phyloP scores from a whole-genome alignment of 2,888 invertebrate genomes.

The Oscheius sp. region DNA sequence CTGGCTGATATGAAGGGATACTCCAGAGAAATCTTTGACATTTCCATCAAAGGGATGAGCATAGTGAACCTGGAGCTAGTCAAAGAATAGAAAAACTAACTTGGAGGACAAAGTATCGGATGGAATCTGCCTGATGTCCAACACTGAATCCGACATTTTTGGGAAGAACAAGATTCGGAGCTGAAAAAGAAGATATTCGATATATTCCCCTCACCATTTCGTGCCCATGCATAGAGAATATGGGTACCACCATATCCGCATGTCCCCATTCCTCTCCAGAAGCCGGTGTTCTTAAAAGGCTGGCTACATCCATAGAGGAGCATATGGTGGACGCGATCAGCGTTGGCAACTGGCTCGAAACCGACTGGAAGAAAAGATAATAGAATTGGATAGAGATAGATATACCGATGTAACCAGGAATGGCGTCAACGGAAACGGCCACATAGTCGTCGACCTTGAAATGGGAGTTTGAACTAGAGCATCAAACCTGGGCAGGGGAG shows the following conservation, averaged over 20 bases:
- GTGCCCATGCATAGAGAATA: slow-evolving; percentile 77
- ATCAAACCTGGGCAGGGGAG: slow-evolving; percentile 51
- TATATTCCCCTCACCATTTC: slow-evolving; percentile 71
- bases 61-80: slow-evolving; percentile 58
- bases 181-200: slow-evolving; percentile 59
- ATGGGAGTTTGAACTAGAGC: background rate
- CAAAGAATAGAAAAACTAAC: slow-evolving; percentile 18
- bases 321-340: slow-evolving; percentile 76
- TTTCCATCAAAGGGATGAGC: slow-evolving; percentile 69
- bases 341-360: slow-evolving; percentile 75
- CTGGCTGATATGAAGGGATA: slow-evolving; percentile 69
- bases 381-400: background rate
- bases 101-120: slow-evolving; percentile 75
- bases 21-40: slow-evolving; percentile 72
- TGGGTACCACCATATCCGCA: slow-evolving; percentile 70
- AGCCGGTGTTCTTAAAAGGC: slow-evolving; percentile 73
- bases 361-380: slow-evolving; percentile 71
- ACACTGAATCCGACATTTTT: slow-evolving; percentile 75
- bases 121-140: slow-evolving; percentile 73
- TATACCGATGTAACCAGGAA: slow-evolving; percentile 67
- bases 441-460: slow-evolving; percentile 68
- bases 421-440: slow-evolving; percentile 60
- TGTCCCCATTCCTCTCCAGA: slow-evolving; percentile 73
- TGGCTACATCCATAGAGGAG: slow-evolving; percentile 76
- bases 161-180: slow-evolving; percentile 75